Evolutionary conservation across 2,113 vertebrate genomes (phyloP).

Genomic region (Castor canadensis): DNA sequence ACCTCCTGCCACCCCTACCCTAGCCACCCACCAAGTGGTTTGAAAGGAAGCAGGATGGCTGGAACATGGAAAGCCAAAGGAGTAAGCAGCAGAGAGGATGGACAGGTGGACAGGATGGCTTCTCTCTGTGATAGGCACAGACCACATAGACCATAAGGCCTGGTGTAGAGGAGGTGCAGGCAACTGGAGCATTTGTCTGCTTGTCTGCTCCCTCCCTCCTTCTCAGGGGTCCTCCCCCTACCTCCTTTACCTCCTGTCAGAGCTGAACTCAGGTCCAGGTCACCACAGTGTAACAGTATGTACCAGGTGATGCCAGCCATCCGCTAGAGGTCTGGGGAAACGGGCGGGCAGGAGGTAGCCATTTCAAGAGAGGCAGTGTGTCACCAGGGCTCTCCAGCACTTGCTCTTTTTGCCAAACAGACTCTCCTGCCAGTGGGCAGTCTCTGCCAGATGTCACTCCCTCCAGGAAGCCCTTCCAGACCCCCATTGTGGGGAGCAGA

Average conservation of each 20-base stretch:
- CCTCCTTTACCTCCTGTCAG: too few species aligned
- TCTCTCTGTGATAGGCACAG: background rate
- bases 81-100: background rate
- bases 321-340: background rate
- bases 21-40: too few species aligned
- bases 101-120: background rate
- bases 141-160: too few species aligned
- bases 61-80: background rate
- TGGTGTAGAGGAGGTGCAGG: too few species aligned
- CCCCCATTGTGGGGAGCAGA: background rate
- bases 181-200: background rate
- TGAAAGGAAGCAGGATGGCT: background rate
- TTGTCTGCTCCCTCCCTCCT: too few species aligned
- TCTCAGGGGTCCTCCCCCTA: too few species aligned
- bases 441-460: background rate
- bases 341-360: background rate
- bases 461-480: background rate
- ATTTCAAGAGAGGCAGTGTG: accelerated
- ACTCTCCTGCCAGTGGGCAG: accelerated
- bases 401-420: background rate
- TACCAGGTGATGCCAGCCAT: background rate
- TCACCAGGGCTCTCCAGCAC: accelerated
- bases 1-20: too few species aligned
- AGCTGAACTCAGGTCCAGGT: background rate
- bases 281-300: background rate